phyloP scores from a whole-genome alignment of 2,888 invertebrate species.

The Spatulosminthurus flaviceps region DNA sequence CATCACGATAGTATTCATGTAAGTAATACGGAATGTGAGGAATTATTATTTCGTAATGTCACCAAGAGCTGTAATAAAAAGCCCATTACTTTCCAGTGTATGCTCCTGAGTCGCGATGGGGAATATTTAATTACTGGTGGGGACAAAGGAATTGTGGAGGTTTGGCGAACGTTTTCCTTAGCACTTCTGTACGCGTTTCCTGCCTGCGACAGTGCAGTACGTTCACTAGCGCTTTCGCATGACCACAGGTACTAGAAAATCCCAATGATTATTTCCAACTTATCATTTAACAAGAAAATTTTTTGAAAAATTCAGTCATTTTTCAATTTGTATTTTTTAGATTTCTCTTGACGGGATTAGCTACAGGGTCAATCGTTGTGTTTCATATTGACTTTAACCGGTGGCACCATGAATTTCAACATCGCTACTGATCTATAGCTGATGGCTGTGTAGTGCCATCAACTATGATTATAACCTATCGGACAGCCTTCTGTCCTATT shows the following conservation, averaged over 20 bases:
- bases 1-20: constrained; percentile 96
- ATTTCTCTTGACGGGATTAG: constrained; percentile 94
- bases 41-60: too few species aligned
- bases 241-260: constrained; percentile 94
- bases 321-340: constrained; percentile 73
- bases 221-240: constrained; percentile 93
- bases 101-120: constrained; percentile 94
- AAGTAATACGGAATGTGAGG: too few species aligned
- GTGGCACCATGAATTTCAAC: constrained; percentile 97
- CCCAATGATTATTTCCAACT: too few species aligned
- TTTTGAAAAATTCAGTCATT: too few species aligned
- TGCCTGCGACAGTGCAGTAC: constrained; percentile 93
- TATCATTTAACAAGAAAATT: too few species aligned
- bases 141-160: constrained; percentile 95
- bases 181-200: constrained; percentile 98
- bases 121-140: constrained; percentile 99
- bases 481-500: constrained; percentile 7
- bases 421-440: constrained; percentile 76
- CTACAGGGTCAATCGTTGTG: constrained; percentile 97
- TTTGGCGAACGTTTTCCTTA: constrained; percentile 97
- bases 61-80: too few species aligned
- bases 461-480: background rate
- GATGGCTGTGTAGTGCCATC: constrained; percentile 5
- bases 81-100: constrained; percentile 76
- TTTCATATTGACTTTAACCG: constrained; percentile 99